These are phyloP conservation scores for Tiliacea aurago DNA, from an alignment of 2,888 invertebrate genomes.

Conservation along the genomic window DNA sequence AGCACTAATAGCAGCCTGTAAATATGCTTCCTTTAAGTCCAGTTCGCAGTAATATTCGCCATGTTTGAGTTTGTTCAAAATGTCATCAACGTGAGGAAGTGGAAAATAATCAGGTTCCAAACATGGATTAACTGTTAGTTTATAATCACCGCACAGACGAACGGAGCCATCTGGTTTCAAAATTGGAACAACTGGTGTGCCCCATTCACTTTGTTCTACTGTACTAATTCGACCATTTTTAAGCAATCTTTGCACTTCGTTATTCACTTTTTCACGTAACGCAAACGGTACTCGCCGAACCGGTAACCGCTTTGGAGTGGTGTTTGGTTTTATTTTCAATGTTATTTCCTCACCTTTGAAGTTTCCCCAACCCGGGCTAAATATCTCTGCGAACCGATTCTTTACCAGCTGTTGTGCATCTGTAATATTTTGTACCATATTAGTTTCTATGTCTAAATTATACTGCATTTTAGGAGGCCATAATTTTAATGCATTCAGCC, in stretches of 20 bases:
- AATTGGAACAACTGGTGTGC: slow-evolving; percentile 3
- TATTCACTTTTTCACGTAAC: neutral
- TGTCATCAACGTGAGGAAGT: neutral
- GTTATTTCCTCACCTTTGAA: no score
- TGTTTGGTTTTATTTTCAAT: no score
- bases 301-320: no score
- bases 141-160: neutral
- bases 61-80: neutral
- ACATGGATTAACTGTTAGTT: neutral
- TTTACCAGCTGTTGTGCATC: no score
- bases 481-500: no score
- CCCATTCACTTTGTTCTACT: neutral
- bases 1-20: neutral
- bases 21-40: slow-evolving; percentile 4
- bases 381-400: no score
- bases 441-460: no score
- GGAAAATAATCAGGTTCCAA: neutral
- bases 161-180: neutral
- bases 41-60: slow-evolving; percentile 6
- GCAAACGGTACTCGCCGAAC: neutral
- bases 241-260: neutral
- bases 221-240: neutral
- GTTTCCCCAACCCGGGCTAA: no score
- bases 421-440: no score
- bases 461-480: no score